These are phyloP conservation scores for Poeciliopsis infans DNA, from an alignment of 2,797 vertebrate species.

Conservation along the genomic window DNA sequence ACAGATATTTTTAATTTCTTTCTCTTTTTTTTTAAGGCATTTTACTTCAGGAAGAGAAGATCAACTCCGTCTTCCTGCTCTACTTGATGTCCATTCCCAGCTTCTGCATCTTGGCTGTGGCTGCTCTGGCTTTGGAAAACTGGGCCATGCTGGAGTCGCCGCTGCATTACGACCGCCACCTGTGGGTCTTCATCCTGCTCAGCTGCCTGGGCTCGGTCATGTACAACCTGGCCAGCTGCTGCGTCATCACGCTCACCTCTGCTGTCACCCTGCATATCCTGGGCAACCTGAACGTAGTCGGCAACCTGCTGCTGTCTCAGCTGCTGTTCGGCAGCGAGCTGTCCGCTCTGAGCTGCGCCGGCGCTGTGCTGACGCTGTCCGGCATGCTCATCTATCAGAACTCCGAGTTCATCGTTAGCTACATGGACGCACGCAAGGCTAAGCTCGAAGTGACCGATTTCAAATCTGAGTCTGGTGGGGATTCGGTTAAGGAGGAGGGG, in stretches of 20 bases:
- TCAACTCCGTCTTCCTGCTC: conserved; percentile 91
- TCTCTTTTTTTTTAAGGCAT: conserved; percentile 82
- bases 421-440: conserved; percentile 73
- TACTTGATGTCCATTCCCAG: conserved; percentile 96
- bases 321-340: conserved; percentile 90
- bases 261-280: conserved; percentile 96
- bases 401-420: conserved; percentile 84
- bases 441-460: conserved; percentile 31
- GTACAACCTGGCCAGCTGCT: conserved; percentile 96
- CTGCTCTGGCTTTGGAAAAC: conserved; percentile 88
- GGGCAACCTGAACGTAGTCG: conserved; percentile 93
- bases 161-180: conserved; percentile 79
- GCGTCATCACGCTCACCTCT: conserved; percentile 92
- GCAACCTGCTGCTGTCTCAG: conserved; percentile 91
- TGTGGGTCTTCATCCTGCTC: conserved; percentile 93
- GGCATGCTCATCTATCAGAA: conserved; percentile 96
- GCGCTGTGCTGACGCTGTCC: conserved; percentile 86
- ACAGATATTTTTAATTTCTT: not conserved
- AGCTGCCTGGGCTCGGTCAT: conserved; percentile 95
- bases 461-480: conserved; percentile 9
- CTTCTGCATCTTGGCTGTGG: conserved; percentile 90
- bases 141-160: conserved; percentile 82
- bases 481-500: not conserved
- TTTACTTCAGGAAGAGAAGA: conserved; percentile 91
- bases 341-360: conserved; percentile 88